Conservation (phyloP, 2,797 vertebrate genomes). For the Orientallactaga sibirica region DNA sequence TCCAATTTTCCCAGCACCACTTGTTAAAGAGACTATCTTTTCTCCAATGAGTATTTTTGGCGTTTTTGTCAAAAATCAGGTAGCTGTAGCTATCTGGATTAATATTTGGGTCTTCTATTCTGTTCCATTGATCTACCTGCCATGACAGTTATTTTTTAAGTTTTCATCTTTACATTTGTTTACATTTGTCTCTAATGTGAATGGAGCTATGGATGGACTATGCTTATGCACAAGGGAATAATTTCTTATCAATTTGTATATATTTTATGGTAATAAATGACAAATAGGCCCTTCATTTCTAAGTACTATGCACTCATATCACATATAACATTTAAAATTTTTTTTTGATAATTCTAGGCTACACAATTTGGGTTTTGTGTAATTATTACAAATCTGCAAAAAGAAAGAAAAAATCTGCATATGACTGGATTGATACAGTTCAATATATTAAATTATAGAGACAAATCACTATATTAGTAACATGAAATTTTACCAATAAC, state of each 20-base stretch:
- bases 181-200: background rate
- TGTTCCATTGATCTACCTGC: too few species aligned
- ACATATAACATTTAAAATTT: background rate
- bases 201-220: background rate
- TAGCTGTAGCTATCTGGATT: too few species aligned
- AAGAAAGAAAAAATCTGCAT: background rate
- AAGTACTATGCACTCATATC: background rate
- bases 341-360: background rate
- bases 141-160: background rate
- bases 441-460: constrained; percentile 22
- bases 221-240: background rate
- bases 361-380: background rate
- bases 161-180: background rate
- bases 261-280: background rate
- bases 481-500: constrained; percentile 13
- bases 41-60: too few species aligned
- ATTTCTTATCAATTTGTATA: background rate
- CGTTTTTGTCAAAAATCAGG: too few species aligned
- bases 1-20: too few species aligned
- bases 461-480: background rate
- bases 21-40: too few species aligned
- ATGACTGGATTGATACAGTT: background rate
- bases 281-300: background rate
- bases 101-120: too few species aligned
- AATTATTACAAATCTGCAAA: background rate